A percentile compares a stretch with the other conserved stretches of the same genome.
Conservation (phyloP, 1,140 invertebrate genomes). For the Pissodes strobi region DNA sequence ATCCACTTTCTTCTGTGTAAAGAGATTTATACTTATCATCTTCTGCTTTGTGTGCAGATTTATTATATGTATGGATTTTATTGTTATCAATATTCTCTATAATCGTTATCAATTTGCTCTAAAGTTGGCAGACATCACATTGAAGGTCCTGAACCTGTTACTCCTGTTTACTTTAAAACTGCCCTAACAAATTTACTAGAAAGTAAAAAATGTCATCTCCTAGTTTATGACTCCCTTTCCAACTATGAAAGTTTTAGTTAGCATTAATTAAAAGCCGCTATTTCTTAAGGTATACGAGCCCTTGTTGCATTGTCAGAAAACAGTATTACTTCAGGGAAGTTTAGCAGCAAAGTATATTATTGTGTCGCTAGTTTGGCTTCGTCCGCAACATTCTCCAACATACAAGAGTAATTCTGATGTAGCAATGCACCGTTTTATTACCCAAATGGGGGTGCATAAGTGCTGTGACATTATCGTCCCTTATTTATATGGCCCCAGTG, state of each 20-base stretch:
- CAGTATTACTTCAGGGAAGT: not conserved
- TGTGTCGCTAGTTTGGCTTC: not conserved
- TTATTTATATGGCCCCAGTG: slow-evolving; percentile 15
- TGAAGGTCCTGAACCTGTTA: too few relatives aligned
- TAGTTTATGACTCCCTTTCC: too few relatives aligned
- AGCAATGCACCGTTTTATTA: slow-evolving; percentile 12
- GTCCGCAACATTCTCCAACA: not conserved
- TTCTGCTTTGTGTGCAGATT: too few relatives aligned
- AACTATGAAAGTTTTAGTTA: not conserved
- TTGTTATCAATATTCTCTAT: too few relatives aligned
- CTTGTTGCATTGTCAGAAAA: not conserved
- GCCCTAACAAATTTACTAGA: too few relatives aligned
- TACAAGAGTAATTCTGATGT: not conserved
- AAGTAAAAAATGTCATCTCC: too few relatives aligned
- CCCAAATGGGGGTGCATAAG: slow-evolving; percentile 15
- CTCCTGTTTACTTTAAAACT: too few relatives aligned
- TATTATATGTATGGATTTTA: too few relatives aligned
- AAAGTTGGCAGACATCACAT: too few relatives aligned
- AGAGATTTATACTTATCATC: too few relatives aligned
- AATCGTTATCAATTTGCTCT: too few relatives aligned
- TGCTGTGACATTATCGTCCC: slow-evolving; percentile 10
- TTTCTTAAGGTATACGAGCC: slow-evolving; percentile 2
- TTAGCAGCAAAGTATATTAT: slow-evolving; percentile 4
- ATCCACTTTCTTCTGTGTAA: too few relatives aligned
- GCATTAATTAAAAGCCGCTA: not conserved